Evolutionary conservation across 2,888 invertebrate species (phyloP), one percentile per base, ranked within the genome.

Genomic region (Unio delphinus): DNA sequence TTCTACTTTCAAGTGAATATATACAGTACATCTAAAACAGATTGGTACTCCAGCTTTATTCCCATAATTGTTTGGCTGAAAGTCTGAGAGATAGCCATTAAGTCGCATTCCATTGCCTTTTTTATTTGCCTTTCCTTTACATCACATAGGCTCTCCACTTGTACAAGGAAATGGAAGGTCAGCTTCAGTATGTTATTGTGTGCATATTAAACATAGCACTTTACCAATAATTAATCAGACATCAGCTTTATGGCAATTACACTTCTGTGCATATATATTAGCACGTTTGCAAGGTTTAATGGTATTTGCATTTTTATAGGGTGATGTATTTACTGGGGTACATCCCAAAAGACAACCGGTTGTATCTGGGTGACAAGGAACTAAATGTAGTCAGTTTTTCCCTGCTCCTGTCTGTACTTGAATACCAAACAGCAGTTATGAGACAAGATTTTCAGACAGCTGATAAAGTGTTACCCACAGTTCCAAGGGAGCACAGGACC

Each of bases 391-490:
- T 89, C 63, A 97, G 97, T 76, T 99, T 96, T 90, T 91, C 92
- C 57, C 89, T 93, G 65, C 93, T 98, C 73, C 91, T 99, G 61
- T 96, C 98, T 1, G 98, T 99, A 18, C 92, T 99, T 68, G 99
- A 99, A 91, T 99, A 99, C 90, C 99, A 99, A 91, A 99, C 99
- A 20, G 99, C 99, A n/a, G 99, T 99, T 45, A 99, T 99, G 99
- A 92, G 99, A 76, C 93, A 95, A 72, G 98, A 99, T 91, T 98
- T 99, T 89, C 95, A 95, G 85, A 96, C 96, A 0, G 98, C 99
- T 0, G 97, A 99, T 90, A 93, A 87, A 75, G 87, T 99, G 45
- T 91, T 99, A 80, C 97, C 97, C 1, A 96, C 97, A 1, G 95
- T 99, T 80, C 99, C 99, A 0, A 95, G 95, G 87, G 98, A 98